Percentiles rank a stretch among this genome's conserved stretches.
phyloP scores from a whole-genome alignment of 2,888 invertebrate genomes.

The Caenorhabditis becei region DNA sequence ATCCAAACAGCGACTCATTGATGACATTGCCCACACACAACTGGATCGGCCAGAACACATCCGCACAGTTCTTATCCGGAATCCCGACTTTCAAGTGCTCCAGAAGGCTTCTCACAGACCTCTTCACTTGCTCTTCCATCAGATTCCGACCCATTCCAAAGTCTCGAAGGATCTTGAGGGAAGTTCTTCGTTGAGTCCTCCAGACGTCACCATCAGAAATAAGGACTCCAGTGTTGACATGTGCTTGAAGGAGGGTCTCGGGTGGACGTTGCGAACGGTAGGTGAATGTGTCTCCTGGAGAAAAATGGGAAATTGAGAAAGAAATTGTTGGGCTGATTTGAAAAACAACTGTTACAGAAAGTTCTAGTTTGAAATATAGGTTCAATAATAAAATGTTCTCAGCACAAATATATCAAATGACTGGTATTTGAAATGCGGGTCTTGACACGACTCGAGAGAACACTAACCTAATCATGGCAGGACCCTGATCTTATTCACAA shows the following conservation, averaged over 20 bases:
- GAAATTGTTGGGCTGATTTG: too few species aligned
- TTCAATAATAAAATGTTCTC: too few species aligned
- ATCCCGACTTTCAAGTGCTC: constrained; percentile 38
- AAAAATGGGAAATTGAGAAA: too few species aligned
- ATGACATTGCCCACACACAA: constrained; percentile 73
- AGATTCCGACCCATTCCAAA: constrained; percentile 68
- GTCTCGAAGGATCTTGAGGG: constrained; percentile 69
- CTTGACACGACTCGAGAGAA: too few species aligned
- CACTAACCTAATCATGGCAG: too few species aligned
- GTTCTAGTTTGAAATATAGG: too few species aligned
- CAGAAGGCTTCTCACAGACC: constrained; percentile 51
- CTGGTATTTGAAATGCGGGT: too few species aligned
- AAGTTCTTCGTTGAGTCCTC: constrained; percentile 64
- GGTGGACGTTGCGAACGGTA: constrained; percentile 35
- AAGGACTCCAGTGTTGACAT: constrained; percentile 41
- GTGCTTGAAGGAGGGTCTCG: constrained; percentile 31
- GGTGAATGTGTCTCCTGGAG: constrained; percentile 50
- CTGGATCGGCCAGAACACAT: constrained; percentile 67
- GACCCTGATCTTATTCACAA: too few species aligned
- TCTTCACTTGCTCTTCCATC: constrained; percentile 68
- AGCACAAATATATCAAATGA: too few species aligned
- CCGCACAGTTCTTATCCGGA: constrained; percentile 25
- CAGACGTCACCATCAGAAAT: constrained; percentile 66
- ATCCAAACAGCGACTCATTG: constrained; percentile 69
- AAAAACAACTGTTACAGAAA: too few species aligned